Evolutionary conservation across 2,797 vertebrate species (phyloP).

Genomic region (Nannoperca australis): DNA sequence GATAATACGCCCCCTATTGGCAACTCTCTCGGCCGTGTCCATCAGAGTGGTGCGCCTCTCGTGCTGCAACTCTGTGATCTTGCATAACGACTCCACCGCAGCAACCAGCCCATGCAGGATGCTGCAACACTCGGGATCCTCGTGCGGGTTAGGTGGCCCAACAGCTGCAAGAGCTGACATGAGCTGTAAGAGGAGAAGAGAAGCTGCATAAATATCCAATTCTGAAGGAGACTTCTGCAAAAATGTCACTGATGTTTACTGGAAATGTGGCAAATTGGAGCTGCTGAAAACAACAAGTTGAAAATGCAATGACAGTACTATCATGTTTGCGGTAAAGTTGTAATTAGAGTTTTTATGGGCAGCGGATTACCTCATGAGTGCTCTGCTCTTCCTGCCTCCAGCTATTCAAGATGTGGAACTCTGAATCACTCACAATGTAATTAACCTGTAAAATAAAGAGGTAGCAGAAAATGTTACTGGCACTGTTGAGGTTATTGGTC

Average conservation of each 20-base stretch:
- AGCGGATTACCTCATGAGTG: constrained; percentile 91
- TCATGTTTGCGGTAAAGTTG: neutral
- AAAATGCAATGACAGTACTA: neutral
- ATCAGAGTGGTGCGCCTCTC: constrained; percentile 91
- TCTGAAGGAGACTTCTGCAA: constrained; percentile 6
- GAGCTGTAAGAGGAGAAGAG: constrained; percentile 80
- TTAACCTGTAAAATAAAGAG: constrained; percentile 87
- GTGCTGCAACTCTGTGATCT: constrained; percentile 96
- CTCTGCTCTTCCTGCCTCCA: constrained; percentile 97
- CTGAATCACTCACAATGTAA: constrained; percentile 98
- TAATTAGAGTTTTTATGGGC: neutral
- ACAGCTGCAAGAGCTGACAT: constrained; percentile 95
- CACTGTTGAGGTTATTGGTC: neutral
- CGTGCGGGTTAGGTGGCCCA: constrained; percentile 95
- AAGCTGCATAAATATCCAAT: neutral
- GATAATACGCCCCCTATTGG: constrained; percentile 95
- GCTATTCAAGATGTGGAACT: constrained; percentile 95
- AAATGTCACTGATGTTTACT: neutral
- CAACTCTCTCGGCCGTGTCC: constrained; percentile 95
- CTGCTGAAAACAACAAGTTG: neutral
- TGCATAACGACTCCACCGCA: constrained; percentile 95
- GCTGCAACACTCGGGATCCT: constrained; percentile 97
- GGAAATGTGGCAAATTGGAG: neutral
- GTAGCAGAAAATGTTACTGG: neutral
- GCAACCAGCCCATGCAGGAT: constrained; percentile 96